Evolutionary conservation across 2,797 vertebrate species (phyloP), one percentile per base, ranked within the genome.

Genomic region (Chelon auratus): DNA sequence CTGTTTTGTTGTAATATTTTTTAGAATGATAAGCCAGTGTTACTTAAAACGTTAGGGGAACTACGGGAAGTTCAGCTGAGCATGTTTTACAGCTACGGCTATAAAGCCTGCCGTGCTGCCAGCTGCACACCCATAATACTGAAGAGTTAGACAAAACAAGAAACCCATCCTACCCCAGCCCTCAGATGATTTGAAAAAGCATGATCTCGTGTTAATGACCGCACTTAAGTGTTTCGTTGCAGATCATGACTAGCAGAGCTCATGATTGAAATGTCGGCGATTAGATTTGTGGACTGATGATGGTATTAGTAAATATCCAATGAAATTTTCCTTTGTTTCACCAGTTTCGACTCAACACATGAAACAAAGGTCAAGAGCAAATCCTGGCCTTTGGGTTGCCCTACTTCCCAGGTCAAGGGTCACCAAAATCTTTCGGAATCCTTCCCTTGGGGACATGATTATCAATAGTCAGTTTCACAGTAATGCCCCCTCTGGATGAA

Each of bases 381-480:
- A 36, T 43, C 48, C 40, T 47, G 24, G 36, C 62, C 51, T 13
- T 48, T 33, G 30, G n/a, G 54, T 58, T 40, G 18, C 33, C 15
- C 20, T 69, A 9, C 15, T 68, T 37, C n/a, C 9, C 0, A 26
- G 14, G 36, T 68, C 56, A 33, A 30, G 11, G 43, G n/a, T 60
- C 48, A 64, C 0, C 8, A 67, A 43, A 71, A 47, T 59, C 71
- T 53, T 54, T 54, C 7, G 17, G 20, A 62, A n/a, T 37, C 7
- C 55, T 60, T 51, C 24, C n/a, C 48, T 24, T n/a, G 37, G 10
- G 48, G 18, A 14, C 26, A 54, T 64, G 18, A 64, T 68, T 68
- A 68, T 68, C 59, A 76, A 76, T 71, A 71, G 0, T 72, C 43
- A 37, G 39, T 62, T 60, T 62, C 15, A 59, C n/a, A 51, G 40